phyloP scores from a whole-genome alignment of 2,888 invertebrate species.

The Tenthredo mesomela region DNA sequence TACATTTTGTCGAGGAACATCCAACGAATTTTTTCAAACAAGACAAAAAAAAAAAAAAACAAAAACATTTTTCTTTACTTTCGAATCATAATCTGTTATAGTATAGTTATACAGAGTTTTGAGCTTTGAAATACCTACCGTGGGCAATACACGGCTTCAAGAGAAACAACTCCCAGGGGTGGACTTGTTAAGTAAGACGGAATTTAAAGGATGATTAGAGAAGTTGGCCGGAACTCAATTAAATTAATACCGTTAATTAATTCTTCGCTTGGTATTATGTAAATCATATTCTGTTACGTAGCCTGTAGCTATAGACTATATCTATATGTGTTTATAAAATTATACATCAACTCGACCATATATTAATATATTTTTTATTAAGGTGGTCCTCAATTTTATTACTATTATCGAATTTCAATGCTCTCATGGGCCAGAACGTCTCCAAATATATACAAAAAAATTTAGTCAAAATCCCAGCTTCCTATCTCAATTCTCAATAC shows the following conservation, averaged over 20 bases:
- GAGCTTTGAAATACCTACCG: background rate
- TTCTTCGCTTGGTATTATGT: conserved; percentile 35
- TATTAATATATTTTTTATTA: background rate
- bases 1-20: background rate
- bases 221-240: conserved; percentile 23
- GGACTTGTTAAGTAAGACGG: conserved; percentile 33
- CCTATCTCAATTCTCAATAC: too few species aligned
- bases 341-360: background rate
- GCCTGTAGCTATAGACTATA: conserved; percentile 3
- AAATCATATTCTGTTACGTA: conserved; percentile 27
- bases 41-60: background rate
- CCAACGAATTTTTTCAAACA: background rate
- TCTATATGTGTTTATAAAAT: background rate
- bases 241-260: conserved; percentile 50
- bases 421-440: too few species aligned
- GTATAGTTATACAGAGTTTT: background rate
- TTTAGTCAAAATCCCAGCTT: too few species aligned
- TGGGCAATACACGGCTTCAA: background rate
- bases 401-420: too few species aligned
- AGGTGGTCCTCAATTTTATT: too few species aligned
- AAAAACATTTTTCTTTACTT: background rate
- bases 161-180: conserved; percentile 30
- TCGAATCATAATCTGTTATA: background rate
- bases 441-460: too few species aligned
- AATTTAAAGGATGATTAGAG: conserved; percentile 46